Percentiles rank a stretch among this genome's conserved stretches.
These are phyloP conservation scores for Drosophila auraria DNA, from an alignment of 1,140 invertebrate genomes.

Conservation along the genomic window DNA sequence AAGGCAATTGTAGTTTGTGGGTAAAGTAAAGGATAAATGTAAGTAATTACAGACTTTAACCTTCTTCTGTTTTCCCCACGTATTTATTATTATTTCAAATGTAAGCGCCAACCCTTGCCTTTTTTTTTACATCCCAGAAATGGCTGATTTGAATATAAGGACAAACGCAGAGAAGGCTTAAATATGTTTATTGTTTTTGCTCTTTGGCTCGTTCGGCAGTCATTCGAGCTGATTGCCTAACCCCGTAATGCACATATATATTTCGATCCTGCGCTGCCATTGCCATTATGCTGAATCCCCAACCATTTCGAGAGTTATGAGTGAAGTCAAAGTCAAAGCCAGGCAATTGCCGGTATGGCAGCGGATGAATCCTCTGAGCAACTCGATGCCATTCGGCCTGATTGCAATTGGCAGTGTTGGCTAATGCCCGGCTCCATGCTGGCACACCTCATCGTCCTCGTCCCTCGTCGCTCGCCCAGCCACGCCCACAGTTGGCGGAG, in stretches of 20 bases:
- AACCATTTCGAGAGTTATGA: conserved; percentile 17
- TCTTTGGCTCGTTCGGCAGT: background rate
- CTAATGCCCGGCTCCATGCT: conserved; percentile 28
- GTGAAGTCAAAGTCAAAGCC: conserved; percentile 38
- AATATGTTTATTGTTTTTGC: too few species aligned
- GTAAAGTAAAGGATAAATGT: background rate
- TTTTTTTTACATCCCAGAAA: background rate
- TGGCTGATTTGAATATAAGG: background rate
- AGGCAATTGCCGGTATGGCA: conserved; percentile 20
- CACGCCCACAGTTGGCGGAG: conserved; percentile 12
- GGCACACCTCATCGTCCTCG: background rate
- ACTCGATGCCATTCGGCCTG: conserved; percentile 34
- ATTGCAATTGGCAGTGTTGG: conserved; percentile 36
- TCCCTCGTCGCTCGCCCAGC: background rate
- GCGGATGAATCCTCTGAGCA: conserved; percentile 2
- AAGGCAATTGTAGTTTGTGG: background rate
- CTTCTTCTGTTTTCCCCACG: too few species aligned
- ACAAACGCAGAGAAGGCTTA: background rate
- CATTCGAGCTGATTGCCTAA: conserved; percentile 5
- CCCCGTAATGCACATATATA: background rate
- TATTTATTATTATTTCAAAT: too few species aligned
- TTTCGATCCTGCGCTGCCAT: conserved; percentile 5
- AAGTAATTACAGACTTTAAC: background rate
- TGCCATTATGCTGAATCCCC: conserved; percentile 9
- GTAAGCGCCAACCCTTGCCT: too few species aligned